Evolutionary conservation across 1,140 invertebrate genomes (phyloP).

Genomic region (Ectropis grisescens): DNA sequence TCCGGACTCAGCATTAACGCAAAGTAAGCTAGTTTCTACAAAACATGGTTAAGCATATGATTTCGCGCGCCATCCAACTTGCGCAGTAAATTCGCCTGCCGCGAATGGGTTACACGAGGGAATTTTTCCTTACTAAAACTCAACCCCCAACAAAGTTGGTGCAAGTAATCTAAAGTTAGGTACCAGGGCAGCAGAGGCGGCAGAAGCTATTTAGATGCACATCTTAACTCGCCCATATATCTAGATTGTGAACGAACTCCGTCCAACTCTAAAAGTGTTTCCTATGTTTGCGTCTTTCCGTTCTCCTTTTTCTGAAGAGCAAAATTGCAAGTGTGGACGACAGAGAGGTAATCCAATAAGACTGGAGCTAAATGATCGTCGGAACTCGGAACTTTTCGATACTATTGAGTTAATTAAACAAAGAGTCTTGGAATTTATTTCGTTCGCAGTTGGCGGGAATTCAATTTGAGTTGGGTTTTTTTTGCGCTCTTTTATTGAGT

Average conservation of each 20-base stretch:
- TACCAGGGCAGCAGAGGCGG: slow-evolving; percentile 49
- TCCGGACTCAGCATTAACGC: no score
- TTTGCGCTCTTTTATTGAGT: no score
- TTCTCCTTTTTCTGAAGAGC: slow-evolving; percentile 22
- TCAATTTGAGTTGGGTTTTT: no score
- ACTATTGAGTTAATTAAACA: slow-evolving; percentile 23
- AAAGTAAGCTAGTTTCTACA: no score
- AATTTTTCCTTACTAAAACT: slow-evolving; percentile 44
- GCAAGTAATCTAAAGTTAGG: slow-evolving; percentile 67
- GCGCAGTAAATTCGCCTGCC: slow-evolving; percentile 48
- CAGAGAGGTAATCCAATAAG: slow-evolving; percentile 33
- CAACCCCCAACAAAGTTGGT: slow-evolving; percentile 38
- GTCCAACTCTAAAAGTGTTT: slow-evolving; percentile 30
- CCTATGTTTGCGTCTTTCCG: no score
- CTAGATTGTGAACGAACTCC: slow-evolving; percentile 48
- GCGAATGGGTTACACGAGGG: slow-evolving; percentile 48
- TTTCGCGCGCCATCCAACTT: slow-evolving; percentile 29
- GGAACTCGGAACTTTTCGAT: slow-evolving; percentile 13
- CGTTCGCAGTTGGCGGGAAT: slow-evolving; percentile 9
- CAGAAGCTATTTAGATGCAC: slow-evolving; percentile 65
- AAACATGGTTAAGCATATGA: no score
- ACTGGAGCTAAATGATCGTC: slow-evolving; percentile 17
- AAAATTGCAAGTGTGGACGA: slow-evolving; percentile 30
- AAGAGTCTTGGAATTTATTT: slow-evolving; percentile 10
- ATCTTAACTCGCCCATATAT: slow-evolving; percentile 65